Percentiles rank a stretch among this genome's conserved stretches.
Evolutionary conservation across 2,888 invertebrate genomes (phyloP).

Genomic region (Nomada ruficornis): DNA sequence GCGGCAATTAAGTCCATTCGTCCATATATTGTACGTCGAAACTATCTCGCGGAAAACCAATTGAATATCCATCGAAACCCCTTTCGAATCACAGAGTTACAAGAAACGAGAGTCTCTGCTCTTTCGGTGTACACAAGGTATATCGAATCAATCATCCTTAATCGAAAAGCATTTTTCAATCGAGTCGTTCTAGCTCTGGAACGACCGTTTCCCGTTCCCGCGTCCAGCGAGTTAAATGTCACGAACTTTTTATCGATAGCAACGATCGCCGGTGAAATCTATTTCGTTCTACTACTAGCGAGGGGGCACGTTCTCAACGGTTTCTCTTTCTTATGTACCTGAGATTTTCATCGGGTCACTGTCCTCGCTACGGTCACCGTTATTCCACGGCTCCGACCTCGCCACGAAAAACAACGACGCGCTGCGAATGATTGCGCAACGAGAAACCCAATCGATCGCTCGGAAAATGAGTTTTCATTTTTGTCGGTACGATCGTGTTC

Average conservation of each 20-base stretch:
- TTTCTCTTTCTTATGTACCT: constrained; percentile 71
- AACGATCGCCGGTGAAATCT: constrained; percentile 67
- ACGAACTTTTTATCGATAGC: constrained; percentile 55
- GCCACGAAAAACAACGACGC: constrained; percentile 63
- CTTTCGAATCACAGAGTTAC: not conserved
- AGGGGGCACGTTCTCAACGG: constrained; percentile 63
- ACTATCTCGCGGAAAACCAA: not conserved
- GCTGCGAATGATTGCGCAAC: constrained; percentile 54
- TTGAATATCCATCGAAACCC: not conserved
- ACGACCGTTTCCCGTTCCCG: constrained; percentile 14
- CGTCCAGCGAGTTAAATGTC: constrained; percentile 46
- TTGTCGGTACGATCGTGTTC: not conserved
- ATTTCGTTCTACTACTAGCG: constrained; percentile 59
- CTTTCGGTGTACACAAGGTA: not conserved
- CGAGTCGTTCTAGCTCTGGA: not conserved
- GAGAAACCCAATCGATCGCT: constrained; percentile 35
- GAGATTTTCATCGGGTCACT: constrained; percentile 76
- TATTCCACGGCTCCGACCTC: constrained; percentile 70
- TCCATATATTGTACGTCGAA: too few relatives aligned
- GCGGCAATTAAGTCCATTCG: not conserved
- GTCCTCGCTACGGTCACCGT: constrained; percentile 73
- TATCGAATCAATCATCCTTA: not conserved
- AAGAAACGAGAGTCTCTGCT: not conserved
- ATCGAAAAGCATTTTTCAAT: not conserved
- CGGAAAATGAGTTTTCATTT: constrained; percentile 9